Percentiles rank a stretch among this genome's conserved stretches.
Evolutionary conservation across 2,797 vertebrate species (phyloP).

Genomic region (Peromyscus attwateri): DNA sequence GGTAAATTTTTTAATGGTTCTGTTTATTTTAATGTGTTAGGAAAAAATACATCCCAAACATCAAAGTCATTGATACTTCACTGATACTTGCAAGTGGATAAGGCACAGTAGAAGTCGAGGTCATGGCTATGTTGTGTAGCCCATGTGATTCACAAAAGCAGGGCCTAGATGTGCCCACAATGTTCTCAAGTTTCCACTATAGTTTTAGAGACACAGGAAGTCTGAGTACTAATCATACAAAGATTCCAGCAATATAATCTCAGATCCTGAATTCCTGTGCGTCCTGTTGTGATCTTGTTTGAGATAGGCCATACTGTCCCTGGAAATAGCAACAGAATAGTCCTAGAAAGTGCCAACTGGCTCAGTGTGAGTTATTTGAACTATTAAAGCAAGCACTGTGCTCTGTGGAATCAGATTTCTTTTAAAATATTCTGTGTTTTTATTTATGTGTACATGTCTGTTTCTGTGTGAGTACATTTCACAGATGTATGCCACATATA

Average conservation of each 20-base stretch:
- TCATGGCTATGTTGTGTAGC: background rate
- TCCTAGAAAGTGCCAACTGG: background rate
- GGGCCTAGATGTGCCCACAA: background rate
- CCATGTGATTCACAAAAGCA: background rate
- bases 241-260: background rate
- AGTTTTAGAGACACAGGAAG: background rate
- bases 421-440: background rate
- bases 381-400: background rate
- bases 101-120: background rate
- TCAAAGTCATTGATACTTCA: conserved; percentile 31
- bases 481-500: background rate
- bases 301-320: background rate
- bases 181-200: background rate
- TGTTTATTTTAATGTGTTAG: conserved; percentile 37
- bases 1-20: background rate
- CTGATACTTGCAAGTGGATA: background rate
- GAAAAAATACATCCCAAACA: background rate
- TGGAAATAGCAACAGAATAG: conserved; percentile 39
- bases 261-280: background rate
- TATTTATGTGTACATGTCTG: background rate
- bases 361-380: background rate
- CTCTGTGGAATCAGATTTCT: background rate
- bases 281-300: background rate
- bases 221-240: background rate
- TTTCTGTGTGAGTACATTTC: background rate